Base-by-base conservation (phyloP, 2,797 vertebrate species). In the Enteromius anoplus region DNA sequence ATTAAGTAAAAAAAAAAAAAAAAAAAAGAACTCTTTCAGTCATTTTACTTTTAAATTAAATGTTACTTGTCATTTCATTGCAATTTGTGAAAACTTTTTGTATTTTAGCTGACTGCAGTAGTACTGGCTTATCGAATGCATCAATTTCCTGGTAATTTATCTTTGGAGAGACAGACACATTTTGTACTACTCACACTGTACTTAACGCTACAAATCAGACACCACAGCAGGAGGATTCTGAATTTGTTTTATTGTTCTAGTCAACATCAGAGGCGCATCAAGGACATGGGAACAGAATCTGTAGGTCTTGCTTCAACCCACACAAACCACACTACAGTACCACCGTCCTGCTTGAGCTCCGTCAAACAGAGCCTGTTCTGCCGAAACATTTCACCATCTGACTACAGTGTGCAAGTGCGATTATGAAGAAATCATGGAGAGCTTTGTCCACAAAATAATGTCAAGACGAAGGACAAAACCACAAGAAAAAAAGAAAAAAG, bases 191-290 rank as follows among this genome's bases (percentile, higher is more conserved):
- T 26, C 21, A 9, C 12, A 40, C 15, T 42, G 51, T 26, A 21
- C 75, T 17, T 23, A 9, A 42, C 17, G 12, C 55, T 32, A 60
- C 17, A 49, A 51, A 26, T 3, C 29, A 82, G 69, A 64, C 58
- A 62, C 26, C 29, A 53, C 40, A 82, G 1, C 62, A 58, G 37
- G 7, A 76, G 47, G 17, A 37, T 69, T 73, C 29, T 15, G 17
- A 66, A n/a, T 23, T 72, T 60, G 40, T 78, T 83, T 82, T 75
- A 75, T 72, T 77, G 70, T 82, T 85, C 81, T 82, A 82, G 78
- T 79, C n/a, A 58, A 86, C 71, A 76, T 76, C 26, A 81, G 55
- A 76, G 26, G 29, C 66, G 45, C 49, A 72, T 84, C 73, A 79
- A 47, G 72, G 79, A 85, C 84, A 84, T 26, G 60, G 19, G 65